A percentile compares a stretch with the other conserved stretches of the same genome.
Evolutionary conservation across 2,113 vertebrate species (phyloP).

Genomic region (western clawed frog (Xenopus tropicalis)): UCB_Xtro_10.0 CM004451.2:58046001-58046500

Average conservation of each 20-base stretch:
- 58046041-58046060: no score
- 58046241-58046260: slow-evolving; percentile 11
- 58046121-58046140: no score
- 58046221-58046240: slow-evolving; percentile 5
- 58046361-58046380: slow-evolving; percentile 16
- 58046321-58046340: slow-evolving; percentile 11
- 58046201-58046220: slow-evolving; percentile 1
- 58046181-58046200: background rate
- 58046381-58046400: background rate
- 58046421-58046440: background rate
- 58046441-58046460: background rate
- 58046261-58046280: slow-evolving; percentile 11
- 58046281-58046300: slow-evolving; percentile 14
- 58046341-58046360: slow-evolving; percentile 13
- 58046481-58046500: slow-evolving; percentile 54
- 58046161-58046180: background rate
- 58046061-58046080: no score
- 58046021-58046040: no score
- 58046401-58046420: slow-evolving; percentile 10
- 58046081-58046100: no score
- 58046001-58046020: no score
- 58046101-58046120: no score
- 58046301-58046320: slow-evolving; percentile 6
- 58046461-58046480: background rate
- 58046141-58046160: background rate